phyloP scores from a whole-genome alignment of 2,113 vertebrate genomes.

The Centrocercus urophasianus region DNA sequence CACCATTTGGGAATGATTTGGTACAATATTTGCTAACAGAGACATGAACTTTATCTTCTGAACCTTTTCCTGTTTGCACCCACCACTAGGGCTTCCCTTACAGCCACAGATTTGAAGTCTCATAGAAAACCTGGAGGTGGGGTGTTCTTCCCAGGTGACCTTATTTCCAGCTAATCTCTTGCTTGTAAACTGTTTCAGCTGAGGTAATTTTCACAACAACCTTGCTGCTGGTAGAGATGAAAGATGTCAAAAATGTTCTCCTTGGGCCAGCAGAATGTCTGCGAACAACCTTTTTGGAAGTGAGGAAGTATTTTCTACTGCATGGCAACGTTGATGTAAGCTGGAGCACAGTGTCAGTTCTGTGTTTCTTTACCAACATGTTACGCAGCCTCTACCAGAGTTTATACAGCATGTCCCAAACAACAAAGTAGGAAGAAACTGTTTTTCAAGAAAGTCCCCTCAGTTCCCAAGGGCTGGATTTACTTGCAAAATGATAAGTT shows the following conservation, averaged over 20 bases:
- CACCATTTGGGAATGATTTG: not conserved
- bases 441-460: not conserved
- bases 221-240: conserved; percentile 16
- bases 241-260: not conserved
- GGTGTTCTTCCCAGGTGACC: not conserved
- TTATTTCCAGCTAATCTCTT: conserved; percentile 34
- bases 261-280: not conserved
- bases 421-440: not conserved
- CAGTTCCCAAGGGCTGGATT: not conserved
- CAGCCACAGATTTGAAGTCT: not conserved
- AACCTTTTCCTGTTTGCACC: not conserved
- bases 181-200: not conserved
- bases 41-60: not conserved
- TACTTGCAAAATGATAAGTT: not conserved
- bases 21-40: not conserved
- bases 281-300: not conserved
- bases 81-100: not conserved
- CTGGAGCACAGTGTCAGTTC: not conserved
- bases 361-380: not conserved
- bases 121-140: not conserved
- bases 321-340: not conserved
- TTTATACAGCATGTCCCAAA: not conserved
- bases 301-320: not conserved
- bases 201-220: conserved; percentile 10
- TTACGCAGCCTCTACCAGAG: not conserved